Conservation (phyloP, 2,113 vertebrate species). For the Trichomycterus rosablanca region DNA sequence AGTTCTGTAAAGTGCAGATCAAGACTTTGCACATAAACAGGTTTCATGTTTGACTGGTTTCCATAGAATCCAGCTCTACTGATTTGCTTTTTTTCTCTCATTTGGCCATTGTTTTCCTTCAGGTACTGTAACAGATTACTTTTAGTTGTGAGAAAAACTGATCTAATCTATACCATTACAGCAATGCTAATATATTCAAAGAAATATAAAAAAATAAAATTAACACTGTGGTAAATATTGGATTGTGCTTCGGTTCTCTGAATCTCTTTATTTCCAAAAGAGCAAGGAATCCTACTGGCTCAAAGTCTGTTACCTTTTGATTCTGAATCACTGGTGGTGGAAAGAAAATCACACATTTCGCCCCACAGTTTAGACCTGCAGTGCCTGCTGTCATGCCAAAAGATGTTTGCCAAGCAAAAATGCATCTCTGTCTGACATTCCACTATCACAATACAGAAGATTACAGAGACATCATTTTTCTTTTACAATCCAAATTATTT, state of each 20-base stretch:
- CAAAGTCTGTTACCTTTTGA: slow-evolving; percentile 17
- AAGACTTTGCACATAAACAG: too few species aligned
- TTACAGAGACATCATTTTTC: background rate
- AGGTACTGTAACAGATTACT: too few species aligned
- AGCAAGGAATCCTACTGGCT: slow-evolving; percentile 17
- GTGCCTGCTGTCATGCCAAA: slow-evolving; percentile 24
- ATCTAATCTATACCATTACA: background rate
- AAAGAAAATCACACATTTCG: slow-evolving; percentile 16
- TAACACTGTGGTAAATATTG: too few species aligned
- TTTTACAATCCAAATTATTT: too few species aligned
- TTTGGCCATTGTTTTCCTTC: too few species aligned
- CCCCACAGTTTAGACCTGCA: slow-evolving; percentile 6
- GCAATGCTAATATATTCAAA: background rate
- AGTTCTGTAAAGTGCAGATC: too few species aligned
- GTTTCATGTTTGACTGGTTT: too few species aligned
- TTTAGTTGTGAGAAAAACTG: too few species aligned
- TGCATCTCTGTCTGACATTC: slow-evolving; percentile 8
- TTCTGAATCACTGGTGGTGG: background rate
- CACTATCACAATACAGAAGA: slow-evolving; percentile 8
- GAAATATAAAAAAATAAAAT: background rate
- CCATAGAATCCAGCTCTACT: too few species aligned
- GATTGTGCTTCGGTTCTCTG: background rate
- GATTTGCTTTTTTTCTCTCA: too few species aligned
- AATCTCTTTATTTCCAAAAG: background rate
- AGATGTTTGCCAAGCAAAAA: slow-evolving; percentile 13